phyloP scores from a whole-genome alignment of 2,888 invertebrate species.

The Protonemura montana region DNA sequence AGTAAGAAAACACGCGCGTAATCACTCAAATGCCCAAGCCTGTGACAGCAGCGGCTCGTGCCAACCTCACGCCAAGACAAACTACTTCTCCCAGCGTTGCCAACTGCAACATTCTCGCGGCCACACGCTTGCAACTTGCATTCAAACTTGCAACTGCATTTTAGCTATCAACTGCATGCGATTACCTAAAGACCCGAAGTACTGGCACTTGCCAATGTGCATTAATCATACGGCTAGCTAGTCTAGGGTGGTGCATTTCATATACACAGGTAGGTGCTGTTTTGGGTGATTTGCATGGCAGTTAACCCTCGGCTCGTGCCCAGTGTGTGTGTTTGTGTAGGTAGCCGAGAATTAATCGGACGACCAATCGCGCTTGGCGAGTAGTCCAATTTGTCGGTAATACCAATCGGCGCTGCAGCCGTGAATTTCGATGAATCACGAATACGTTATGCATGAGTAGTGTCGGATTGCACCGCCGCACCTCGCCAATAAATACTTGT shows the following conservation, averaged over 20 bases:
- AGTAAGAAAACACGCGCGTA: too few relatives aligned
- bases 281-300: background rate
- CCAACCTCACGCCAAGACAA: background rate
- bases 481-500: background rate
- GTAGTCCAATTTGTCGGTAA: background rate
- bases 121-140: too few relatives aligned
- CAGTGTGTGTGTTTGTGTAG: background rate
- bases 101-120: conserved; percentile 1
- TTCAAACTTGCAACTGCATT: background rate
- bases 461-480: background rate
- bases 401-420: background rate
- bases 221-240: background rate
- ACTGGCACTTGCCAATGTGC: background rate
- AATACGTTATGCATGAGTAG: background rate
- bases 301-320: background rate
- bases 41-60: background rate
- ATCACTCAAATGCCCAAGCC: background rate
- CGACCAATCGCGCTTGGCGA: background rate
- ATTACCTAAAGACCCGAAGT: background rate
- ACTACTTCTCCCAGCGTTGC: background rate
- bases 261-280: background rate
- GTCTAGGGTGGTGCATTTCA: too few relatives aligned
- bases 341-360: background rate
- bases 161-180: background rate
- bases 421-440: background rate